phyloP scores from a whole-genome alignment of 2,888 invertebrate genomes.

The Camponotus fellah region DNA sequence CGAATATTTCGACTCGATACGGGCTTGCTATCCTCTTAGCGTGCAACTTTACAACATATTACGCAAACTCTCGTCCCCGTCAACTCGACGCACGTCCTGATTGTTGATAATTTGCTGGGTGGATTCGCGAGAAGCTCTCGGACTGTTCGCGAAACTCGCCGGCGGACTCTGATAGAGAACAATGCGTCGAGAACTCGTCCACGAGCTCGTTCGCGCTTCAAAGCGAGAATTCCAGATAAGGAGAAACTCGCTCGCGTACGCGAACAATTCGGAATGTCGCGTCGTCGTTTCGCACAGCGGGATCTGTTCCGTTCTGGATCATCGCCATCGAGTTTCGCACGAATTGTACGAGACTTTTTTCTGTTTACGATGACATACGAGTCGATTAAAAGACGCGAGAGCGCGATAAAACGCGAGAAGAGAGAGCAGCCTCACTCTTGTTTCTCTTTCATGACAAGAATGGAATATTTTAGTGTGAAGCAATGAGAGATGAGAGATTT shows the following conservation, averaged over 20 bases:
- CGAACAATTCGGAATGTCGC: slow-evolving; percentile 67
- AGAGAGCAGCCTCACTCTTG: not conserved
- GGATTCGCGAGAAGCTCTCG: slow-evolving; percentile 22
- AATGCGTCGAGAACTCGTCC: slow-evolving; percentile 46
- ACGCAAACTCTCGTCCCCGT: not conserved
- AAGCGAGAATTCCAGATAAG: slow-evolving; percentile 58
- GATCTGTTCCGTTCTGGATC: slow-evolving; percentile 62
- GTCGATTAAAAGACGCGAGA: not conserved
- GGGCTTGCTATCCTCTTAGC: slow-evolving; percentile 3
- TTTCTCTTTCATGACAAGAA: not conserved
- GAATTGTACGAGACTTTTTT: slow-evolving; percentile 35
- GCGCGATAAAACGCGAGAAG: slow-evolving; percentile 20
- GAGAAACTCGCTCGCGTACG: slow-evolving; percentile 53
- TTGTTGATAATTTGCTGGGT: slow-evolving; percentile 24
- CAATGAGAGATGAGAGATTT: no score
- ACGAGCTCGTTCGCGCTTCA: slow-evolving; percentile 18
- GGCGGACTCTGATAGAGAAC: slow-evolving; percentile 33
- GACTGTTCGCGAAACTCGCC: slow-evolving; percentile 32
- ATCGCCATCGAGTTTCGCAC: slow-evolving; percentile 39
- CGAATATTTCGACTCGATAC: not conserved
- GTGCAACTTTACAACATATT: slow-evolving; percentile 7
- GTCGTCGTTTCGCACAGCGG: slow-evolving; percentile 49
- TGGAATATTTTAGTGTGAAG: not conserved
- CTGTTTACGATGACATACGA: slow-evolving; percentile 41
- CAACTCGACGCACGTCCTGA: slow-evolving; percentile 14